Evolutionary conservation across 2,113 vertebrate species (phyloP), one percentile per base, ranked within the genome.

Genomic region (Atherinomorus stipes): DNA sequence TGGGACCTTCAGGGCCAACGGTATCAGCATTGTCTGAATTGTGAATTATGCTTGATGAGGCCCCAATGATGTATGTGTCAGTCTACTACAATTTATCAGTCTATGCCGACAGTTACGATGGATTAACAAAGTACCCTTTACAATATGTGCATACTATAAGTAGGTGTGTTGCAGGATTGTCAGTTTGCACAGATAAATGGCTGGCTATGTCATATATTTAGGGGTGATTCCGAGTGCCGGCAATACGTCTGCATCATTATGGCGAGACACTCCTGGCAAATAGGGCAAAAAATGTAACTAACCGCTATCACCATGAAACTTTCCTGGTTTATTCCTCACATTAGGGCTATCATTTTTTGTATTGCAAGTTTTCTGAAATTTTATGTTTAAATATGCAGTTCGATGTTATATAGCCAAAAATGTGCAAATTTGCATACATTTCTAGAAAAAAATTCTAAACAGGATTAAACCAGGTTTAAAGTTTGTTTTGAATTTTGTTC

Each of bases 11-110:
- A 34, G 31, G 31, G 5, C 31, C 31, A 1, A 34, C 5, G 31
- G 31, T 59, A 51, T 77, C 57, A 34, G 65, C 76, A 81, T 84
- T 72, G 79, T 47, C 59, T 3, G 1, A 70, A 83, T 58, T 80
- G 70, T 2, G 65, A 77, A 52, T 78, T 79, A 68, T 84, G 77
- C 71, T 71, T 85, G 68, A 80, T 65, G 49, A 81, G 81, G 57
- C 70, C 71, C 79, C 70, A 71, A 72, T 68, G 75, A 73, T 84
- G 72, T 73, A 83, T 77, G n/a, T 78, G 56, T n/a, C 66, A 1
- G 38, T 3, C 52, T 56, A 49, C 47, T 53, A 74, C 74, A 64
- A 60, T 83, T 70, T 38, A 79, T 86, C 74, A 81, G 67, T 76
- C 75, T 37, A 25, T 26, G 31, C 0, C 59, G 83, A 76, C 64